Base-by-base conservation (phyloP, 2,888 invertebrate species). In the Urechis unicinctus region DNA sequence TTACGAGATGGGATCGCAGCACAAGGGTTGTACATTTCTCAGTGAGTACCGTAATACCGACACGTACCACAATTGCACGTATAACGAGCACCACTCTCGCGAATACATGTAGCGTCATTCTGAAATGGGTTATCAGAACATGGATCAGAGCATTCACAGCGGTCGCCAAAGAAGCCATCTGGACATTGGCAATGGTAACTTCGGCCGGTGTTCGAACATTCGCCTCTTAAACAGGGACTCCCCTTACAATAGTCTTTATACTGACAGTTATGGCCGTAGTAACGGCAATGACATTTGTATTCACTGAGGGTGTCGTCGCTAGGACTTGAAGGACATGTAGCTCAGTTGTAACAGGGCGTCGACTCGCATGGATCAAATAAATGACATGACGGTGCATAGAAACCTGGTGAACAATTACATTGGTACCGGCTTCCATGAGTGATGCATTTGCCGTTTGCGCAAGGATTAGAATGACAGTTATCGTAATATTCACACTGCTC, bases 401-500 rank as follows among this genome's bases (percentile, higher is more conserved):
- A 36, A 36, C 36, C 36, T 13, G 17, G 36, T 17, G 36, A 17
- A 36, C 36, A 36, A 13, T 36, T 17, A 36, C 36, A 36, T 36
- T 36, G 17, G 36, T 36, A 13, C n/a, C 36, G 9, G 36, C 17
- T 36, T 9, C 9, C 36, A 13, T 13, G 36, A 13, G 17, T 36
- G 36, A 9, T 36, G 36, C 36, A 36, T 13, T 17, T 36, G 9
- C 50, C 50, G 3, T 50, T 31, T 5, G 21, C n/a, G 26, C 50
- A 51, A 2, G 42, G 31, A 28, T 17, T 46, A 44, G 28, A 24
- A 13, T 26, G 21, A 56, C 72, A 74, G 42, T 63, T 64, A 59
- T 72, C 60, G 26, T 67, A 55, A 17, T 61, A 54, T 54, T 69
- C 64, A 60, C 74, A 74, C 3, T 61, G 61, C 22, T 59, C 54